Base-by-base conservation (phyloP, 1,140 invertebrate genomes). In the Formica selysi region DNA sequence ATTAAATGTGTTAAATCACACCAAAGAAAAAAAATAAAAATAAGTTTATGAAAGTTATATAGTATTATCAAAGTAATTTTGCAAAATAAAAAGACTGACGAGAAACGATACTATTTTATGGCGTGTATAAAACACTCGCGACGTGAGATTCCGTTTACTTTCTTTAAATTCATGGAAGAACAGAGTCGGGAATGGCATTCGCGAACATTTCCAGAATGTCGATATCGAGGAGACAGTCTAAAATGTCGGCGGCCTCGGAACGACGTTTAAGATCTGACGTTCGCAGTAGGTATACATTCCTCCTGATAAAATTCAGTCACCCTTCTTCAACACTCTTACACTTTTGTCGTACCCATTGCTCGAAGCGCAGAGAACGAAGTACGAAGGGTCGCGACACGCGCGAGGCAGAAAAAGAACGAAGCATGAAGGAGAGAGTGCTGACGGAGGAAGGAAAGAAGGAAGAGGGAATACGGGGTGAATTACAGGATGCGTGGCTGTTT, bases 251-350 rank as follows among this genome's bases (percentile, higher is more conserved):
- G 68, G 51, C 38, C 48, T 85, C 84, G 38, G 36, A 80, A 80
- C 32, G 61, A 78, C 44, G 44, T 78, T 85, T 85, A 78, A 78
- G 73, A 54, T 85, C 73, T 65, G 76, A 86, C 76, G 22, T 70
- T 62, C 48, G 54, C 38, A 38, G 16, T 26, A 41, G 36, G 16
- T 6, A 81, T 73, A 81, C 26, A 61, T 71, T 64, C 44, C 76
- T 71, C 1, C 64, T 80, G 65, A 86, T 86, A 70, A 86, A 86
- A 86, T 86, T 81, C 65, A 81, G 67, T 71, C 54, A 70, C 54
- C 44, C 54, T 83, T 38, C 32, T 73, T 83, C 54, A 83, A 44
- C 16, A 51, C 41, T 73, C n/a, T 38, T 73, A 59, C 54, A 32
- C 38, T 73, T 83, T 13, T 29, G 48, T 10, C 22, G 22, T 71